Percentiles rank a stretch among this genome's conserved stretches.
Evolutionary conservation across 1,140 invertebrate genomes (phyloP).

Genomic region (Papilio polyxenes): DNA sequence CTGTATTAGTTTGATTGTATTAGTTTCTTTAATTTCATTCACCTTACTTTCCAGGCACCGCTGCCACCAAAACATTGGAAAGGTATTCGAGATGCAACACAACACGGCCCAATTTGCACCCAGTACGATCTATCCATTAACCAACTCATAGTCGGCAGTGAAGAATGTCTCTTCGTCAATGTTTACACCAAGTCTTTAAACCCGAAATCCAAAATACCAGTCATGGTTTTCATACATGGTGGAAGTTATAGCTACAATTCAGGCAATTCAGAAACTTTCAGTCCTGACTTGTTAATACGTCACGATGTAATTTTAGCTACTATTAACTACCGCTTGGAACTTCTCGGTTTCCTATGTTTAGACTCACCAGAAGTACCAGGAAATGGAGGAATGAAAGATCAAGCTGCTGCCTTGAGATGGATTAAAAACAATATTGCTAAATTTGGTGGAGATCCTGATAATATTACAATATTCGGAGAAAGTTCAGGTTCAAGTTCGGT

Average conservation of each 20-base stretch:
- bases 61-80: slow-evolving; percentile 49
- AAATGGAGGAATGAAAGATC: slow-evolving; percentile 84
- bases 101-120: slow-evolving; percentile 53
- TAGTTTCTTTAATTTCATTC: not conserved
- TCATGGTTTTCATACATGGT: slow-evolving; percentile 83
- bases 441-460: slow-evolving; percentile 87
- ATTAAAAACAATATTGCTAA: slow-evolving; percentile 68
- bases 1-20: too few relatives aligned
- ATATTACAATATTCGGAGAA: slow-evolving; percentile 87
- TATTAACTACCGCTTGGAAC: slow-evolving; percentile 84
- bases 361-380: slow-evolving; percentile 81
- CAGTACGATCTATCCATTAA: slow-evolving; percentile 46
- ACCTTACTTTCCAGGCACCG: slow-evolving; percentile 51
- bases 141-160: slow-evolving; percentile 25
- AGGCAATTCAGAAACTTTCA: slow-evolving; percentile 76
- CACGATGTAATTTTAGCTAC: slow-evolving; percentile 85
- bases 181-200: slow-evolving; percentile 51
- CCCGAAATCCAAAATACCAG: slow-evolving; percentile 41
- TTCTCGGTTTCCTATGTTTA: slow-evolving; percentile 83
- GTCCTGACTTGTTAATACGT: slow-evolving; percentile 83
- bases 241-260: slow-evolving; percentile 82
- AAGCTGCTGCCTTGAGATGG: slow-evolving; percentile 74
- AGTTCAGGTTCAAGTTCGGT: slow-evolving; percentile 85
- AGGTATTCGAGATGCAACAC: slow-evolving; percentile 50
- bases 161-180: slow-evolving; percentile 40